Evolutionary conservation across 2,113 vertebrate species (phyloP), one percentile per base, ranked within the genome.

Genomic region (Tragulus kanchil): DNA sequence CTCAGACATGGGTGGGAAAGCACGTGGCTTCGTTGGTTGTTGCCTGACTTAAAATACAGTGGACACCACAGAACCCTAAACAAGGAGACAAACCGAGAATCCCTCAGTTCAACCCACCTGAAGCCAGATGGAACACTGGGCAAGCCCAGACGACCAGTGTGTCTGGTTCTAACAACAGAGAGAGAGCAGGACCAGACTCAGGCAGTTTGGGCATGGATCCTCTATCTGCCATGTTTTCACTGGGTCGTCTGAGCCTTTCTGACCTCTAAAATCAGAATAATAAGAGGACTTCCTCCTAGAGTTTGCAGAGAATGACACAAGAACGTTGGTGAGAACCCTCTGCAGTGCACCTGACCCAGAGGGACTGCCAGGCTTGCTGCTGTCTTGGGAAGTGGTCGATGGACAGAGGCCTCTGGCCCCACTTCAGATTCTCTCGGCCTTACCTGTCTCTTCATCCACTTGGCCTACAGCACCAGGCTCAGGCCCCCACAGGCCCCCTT

Each of bases 301-400:
- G 52, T 69, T 19, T 23, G 36, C 36, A 8, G 54, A 85, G 73
- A 19, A 17, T 78, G 11, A n/a, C 25, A 31, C n/a, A 52, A 75
- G 71, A 75, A 16, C 3, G 64, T 64, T 23, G 1, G 2, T 2
- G 4, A 45, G 45, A 26, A 67, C n/a, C 0, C 50, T 14, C 5
- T 13, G 28, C 31, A 25, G 50, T 15, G 28, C 2, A 19, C 48
- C 58, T 31, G 45, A 36, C 48, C 83, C 73, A 8, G 9, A 36
- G n/a, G 25, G 77, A 26, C 65, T 11, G 59, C 5, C 1, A 8
- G 58, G 0, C 42, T 59, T 0, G 5, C 1, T 42, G 9, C 10
- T 3, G 0, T 17, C 17, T 36, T 2, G 45, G 0, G 26, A 16
- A 91, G 69, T 0, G 1, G 61, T 6, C 48, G 61, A 11, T 36